Percentiles rank a stretch among this genome's conserved stretches.
Evolutionary conservation across 2,113 vertebrate genomes (phyloP).

Genomic region (Falco punctatus): DNA sequence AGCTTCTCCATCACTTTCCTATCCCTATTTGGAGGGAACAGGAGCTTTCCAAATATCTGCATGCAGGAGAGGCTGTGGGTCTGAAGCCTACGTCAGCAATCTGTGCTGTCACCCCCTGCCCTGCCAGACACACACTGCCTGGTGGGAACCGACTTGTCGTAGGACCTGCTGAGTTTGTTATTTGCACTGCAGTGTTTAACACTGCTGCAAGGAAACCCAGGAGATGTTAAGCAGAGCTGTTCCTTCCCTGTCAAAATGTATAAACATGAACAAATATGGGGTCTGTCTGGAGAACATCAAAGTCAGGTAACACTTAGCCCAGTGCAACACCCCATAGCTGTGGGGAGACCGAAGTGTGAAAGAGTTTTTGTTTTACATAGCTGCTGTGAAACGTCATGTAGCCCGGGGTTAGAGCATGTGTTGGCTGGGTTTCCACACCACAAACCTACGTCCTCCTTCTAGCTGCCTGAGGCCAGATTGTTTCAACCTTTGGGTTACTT

Average conservation of each 20-base stretch:
- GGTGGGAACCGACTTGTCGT: rapidly evolving
- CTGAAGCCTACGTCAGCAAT: neutral
- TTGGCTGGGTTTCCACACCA: neutral
- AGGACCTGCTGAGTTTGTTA: neutral
- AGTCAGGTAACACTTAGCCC: conserved; percentile 38
- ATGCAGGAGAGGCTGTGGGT: neutral
- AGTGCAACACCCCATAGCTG: neutral
- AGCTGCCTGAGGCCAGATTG: neutral
- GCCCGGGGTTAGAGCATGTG: neutral
- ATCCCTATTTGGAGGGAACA: neutral
- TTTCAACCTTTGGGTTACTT: conserved; percentile 9
- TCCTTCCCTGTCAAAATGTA: conserved; percentile 29
- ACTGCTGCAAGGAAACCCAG: neutral
- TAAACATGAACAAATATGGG: conserved; percentile 67
- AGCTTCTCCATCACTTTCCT: neutral
- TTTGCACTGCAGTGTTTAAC: neutral
- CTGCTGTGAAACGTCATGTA: neutral
- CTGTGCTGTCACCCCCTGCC: neutral
- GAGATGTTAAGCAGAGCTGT: conserved; percentile 54
- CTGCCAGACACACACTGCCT: neutral
- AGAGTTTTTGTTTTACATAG: neutral
- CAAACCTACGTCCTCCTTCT: neutral
- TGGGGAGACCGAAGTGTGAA: neutral
- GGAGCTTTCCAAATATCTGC: neutral
- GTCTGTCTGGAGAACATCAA: conserved; percentile 57